Percentiles rank a stretch among this genome's conserved stretches.
Evolutionary conservation across 1,140 invertebrate species (phyloP).

Genomic region (Solenopsis invicta): DNA sequence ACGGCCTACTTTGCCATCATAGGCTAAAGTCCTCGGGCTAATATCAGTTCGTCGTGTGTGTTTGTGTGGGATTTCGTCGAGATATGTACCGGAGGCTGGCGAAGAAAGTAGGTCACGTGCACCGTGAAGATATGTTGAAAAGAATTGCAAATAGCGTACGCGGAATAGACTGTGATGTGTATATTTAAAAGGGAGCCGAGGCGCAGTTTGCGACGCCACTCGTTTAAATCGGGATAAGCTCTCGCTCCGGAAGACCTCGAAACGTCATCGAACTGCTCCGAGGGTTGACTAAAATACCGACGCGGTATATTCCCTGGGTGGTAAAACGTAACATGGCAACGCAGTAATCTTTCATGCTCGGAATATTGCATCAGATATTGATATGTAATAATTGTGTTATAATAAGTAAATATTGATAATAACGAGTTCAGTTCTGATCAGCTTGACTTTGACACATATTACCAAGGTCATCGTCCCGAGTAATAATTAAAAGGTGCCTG

Average conservation of each 20-base stretch:
- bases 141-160: constrained; percentile 54
- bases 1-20: constrained; percentile 40
- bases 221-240: constrained; percentile 40
- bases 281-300: constrained; percentile 12
- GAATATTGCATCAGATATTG: neutral
- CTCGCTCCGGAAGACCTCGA: constrained; percentile 6
- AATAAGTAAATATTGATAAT: no score
- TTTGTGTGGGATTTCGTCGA: constrained; percentile 36
- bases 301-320: neutral
- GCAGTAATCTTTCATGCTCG: neutral
- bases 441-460: no score
- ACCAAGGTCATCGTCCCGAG: no score
- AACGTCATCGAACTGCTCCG: constrained; percentile 3
- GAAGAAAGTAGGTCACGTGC: constrained; percentile 36
- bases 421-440: no score
- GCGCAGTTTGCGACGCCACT: constrained; percentile 47
- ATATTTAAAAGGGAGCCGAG: constrained; percentile 15
- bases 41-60: constrained; percentile 24
- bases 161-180: constrained; percentile 19
- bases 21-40: constrained; percentile 39
- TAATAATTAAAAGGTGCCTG: no score
- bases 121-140: constrained; percentile 59
- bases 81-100: constrained; percentile 25
- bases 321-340: neutral
- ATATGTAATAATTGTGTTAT: neutral